Evolutionary conservation across 2,113 vertebrate genomes (phyloP), one percentile per base, ranked within the genome.

Genomic region (Numida meleagris): DNA sequence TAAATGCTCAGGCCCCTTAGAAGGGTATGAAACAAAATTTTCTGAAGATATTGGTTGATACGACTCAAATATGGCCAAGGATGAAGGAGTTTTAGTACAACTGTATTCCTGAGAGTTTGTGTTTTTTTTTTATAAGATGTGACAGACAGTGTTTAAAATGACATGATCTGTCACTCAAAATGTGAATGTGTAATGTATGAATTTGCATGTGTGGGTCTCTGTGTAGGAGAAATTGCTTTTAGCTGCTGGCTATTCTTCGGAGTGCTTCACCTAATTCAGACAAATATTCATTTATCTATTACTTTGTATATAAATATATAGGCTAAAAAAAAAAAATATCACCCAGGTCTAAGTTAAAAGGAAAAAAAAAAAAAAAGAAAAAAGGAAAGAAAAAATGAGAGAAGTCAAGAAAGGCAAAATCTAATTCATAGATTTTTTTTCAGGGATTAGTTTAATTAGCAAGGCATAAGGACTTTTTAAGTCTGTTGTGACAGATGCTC

Each of bases 401-500:
- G 34, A 29, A 75, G 45, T 31, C 29, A 42, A 25, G 1, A 3
- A 45, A 45, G 12, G 10, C 3, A 59, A 46, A 50, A 20, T 15
- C 3, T 31, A 50, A 24, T 73, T 45, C 72, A 18, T 74, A 9
- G 3, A 57, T 10, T 16, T 86, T 36, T 53, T 45, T 2, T 4
- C 9, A 89, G 25, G 20, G 65, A 84, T 86, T 61, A 46, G 4
- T 91, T 75, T 61, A 58, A 10, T 66, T 80, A 81, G 31, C 29
- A 75, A 71, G 20, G 55, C 33, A 5, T 77, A 67, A 58, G 50
- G 74, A 77, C 17, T 9, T 73, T 53, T 1, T n/a, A 40, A 81
- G 40, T 63, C 45, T 78, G 24, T 76, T 65, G 42, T 72, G 34
- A 61, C 89, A 96, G 87, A 94, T 83, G 91, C 50, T 94, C 43